A percentile compares a stretch with the other conserved stretches of the same genome.
phyloP scores from a whole-genome alignment of 2,888 invertebrate genomes.

The Sarcophaga carnaria region DNA sequence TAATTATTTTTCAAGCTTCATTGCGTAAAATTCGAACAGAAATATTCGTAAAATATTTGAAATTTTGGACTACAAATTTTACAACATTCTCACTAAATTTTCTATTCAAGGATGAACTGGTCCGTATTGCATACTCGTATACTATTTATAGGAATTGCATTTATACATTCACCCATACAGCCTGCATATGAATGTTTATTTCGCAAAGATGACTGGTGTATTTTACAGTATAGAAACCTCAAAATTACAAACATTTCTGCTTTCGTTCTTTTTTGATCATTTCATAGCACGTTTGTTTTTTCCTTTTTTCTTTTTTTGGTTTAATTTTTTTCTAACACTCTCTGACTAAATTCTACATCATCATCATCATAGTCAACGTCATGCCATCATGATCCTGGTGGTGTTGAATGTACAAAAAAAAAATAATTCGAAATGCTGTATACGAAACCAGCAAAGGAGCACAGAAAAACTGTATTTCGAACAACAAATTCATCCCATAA shows the following conservation, averaged over 20 bases:
- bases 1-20: no score
- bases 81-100: no score
- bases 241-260: conserved; percentile 3
- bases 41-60: no score
- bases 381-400: not conserved
- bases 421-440: not conserved
- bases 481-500: conserved; percentile 42
- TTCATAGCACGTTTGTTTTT: not conserved
- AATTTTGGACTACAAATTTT: no score
- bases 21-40: no score
- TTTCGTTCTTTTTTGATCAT: not conserved
- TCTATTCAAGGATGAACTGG: not conserved
- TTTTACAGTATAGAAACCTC: conserved; percentile 21
- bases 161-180: no score
- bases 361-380: not conserved
- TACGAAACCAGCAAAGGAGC: no score
- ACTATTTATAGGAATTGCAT: no score
- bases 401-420: conserved; percentile 1
- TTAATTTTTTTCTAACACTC: not conserved
- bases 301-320: not conserved
- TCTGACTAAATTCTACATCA: not conserved
- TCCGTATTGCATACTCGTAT: not conserved
- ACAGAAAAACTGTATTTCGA: not conserved
- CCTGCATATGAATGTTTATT: not conserved
- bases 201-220: not conserved